Evolutionary conservation across 2,888 invertebrate species (phyloP), one percentile per base, ranked within the genome.

Genomic region (Seira musarum): DNA sequence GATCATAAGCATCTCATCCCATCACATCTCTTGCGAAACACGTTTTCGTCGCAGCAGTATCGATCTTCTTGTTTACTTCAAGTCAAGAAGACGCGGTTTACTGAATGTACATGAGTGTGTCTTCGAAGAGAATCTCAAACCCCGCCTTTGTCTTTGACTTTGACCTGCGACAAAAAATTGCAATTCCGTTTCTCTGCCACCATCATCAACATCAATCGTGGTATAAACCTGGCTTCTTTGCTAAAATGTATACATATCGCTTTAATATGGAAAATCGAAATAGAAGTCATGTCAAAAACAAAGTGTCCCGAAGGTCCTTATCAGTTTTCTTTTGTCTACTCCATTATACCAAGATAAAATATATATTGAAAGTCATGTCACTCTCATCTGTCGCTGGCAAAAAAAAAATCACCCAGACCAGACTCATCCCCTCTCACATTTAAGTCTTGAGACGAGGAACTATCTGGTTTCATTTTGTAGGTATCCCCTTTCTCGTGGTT

Each of bases 271-370:
- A 13, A 40, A 40, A 80, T 65, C 40, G n/a, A n/a, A n/a, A n/a
- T n/a, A n/a, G 65, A 68, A 80, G 68, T 64, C 53, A 64, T 63
- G 73, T 72, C 53, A 80, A 40, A 66, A 73, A 40, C 40, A 40
- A 40, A 69, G 53, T 64, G 72, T 80, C 79, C 79, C 79, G 1
- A 30, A n/a, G 73, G 79, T n/a, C 65, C 69, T 80, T 80, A 80
- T 80, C 79, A 80, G 68, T 69, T 80, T 80, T 73, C 13, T 40
- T 40, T 6, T 40, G 13, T 13, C 6, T 40, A 13, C 40, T 40
- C 40, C 40, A 40, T 6, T 13, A 6, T 40, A 6, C 6, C 6
- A 40, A 40, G 6, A 6, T 8, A 13, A 40, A 40, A 40, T 40
- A 40, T 40, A 40, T 40, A 40, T 13, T 40, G 40, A 40, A 40